Conservation (phyloP, 2,888 invertebrate species). For the Graphium colonna region DNA sequence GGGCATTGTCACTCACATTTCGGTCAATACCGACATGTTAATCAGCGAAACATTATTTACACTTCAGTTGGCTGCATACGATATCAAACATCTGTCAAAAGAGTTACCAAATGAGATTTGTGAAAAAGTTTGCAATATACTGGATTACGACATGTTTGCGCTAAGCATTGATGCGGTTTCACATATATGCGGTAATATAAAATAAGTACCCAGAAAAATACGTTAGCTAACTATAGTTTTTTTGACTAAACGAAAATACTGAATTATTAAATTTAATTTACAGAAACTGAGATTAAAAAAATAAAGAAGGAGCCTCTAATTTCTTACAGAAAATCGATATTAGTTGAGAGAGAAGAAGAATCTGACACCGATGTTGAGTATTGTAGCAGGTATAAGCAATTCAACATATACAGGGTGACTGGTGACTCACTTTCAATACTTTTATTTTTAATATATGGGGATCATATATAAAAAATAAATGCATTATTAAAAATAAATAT, state of each 20-base stretch:
- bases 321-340: conserved; percentile 53
- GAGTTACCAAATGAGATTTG: conserved; percentile 59
- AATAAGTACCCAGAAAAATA: not conserved
- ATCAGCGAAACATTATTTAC: too few relatives aligned
- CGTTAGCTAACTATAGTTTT: not conserved
- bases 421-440: too few relatives aligned
- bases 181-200: not conserved
- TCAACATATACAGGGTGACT: too few relatives aligned
- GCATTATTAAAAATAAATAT: too few relatives aligned
- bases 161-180: conserved; percentile 1
- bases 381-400: conserved; percentile 49
- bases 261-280: conserved; percentile 18
- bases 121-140: conserved; percentile 55
- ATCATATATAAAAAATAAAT: too few relatives aligned
- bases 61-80: conserved; percentile 46
- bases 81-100: conserved; percentile 50
- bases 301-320: conserved; percentile 53
- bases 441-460: too few relatives aligned
- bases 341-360: conserved; percentile 56
- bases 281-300: conserved; percentile 35
- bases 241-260: not conserved
- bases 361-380: conserved; percentile 71
- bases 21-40: too few relatives aligned
- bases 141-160: conserved; percentile 44
- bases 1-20: too few relatives aligned